Evolutionary conservation across 2,888 invertebrate genomes (phyloP).

Genomic region (Bedellia somnulentella): DNA sequence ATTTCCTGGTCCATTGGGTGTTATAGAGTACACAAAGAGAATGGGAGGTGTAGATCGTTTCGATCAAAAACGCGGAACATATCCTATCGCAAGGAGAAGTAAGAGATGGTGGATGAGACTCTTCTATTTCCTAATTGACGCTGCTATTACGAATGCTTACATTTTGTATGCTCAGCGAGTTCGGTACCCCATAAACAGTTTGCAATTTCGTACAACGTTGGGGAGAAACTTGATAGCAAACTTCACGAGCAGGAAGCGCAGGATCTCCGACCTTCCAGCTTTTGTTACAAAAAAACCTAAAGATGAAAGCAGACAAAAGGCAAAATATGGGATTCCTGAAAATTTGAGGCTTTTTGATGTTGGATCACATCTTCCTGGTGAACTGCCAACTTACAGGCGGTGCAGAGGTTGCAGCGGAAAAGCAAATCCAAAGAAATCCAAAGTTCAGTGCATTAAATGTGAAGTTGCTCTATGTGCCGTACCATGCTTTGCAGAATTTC

Average conservation of each 20-base stretch:
- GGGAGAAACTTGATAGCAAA: constrained; percentile 7
- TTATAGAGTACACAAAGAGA: constrained; percentile 6
- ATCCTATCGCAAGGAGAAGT: constrained; percentile 6
- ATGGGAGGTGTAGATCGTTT: constrained; percentile 8
- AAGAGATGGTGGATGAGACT: constrained; percentile 4
- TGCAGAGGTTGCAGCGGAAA: constrained; percentile 11
- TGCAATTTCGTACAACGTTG: constrained; percentile 2
- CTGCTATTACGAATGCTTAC: constrained; percentile 11
- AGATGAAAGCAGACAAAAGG: constrained; percentile 10
- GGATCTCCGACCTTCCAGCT: constrained; percentile 10
- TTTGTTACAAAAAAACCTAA: constrained; percentile 11
- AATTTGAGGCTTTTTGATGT: constrained; percentile 10
- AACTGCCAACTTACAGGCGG: constrained; percentile 10
- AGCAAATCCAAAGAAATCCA: constrained; percentile 10
- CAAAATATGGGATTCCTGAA: constrained; percentile 11
- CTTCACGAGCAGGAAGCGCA: constrained; percentile 7
- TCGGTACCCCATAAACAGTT: constrained; percentile 1
- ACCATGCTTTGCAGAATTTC: constrained; percentile 7
- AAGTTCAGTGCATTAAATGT: constrained; percentile 10
- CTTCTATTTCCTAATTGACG: constrained; percentile 7
- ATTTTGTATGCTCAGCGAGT: constrained; percentile 6
- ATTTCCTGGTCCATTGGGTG: constrained; percentile 6
- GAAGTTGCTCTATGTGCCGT: constrained; percentile 10
- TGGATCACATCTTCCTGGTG: constrained; percentile 10
- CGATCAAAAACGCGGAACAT: constrained; percentile 5